These are phyloP conservation scores for Cryptoprocta ferox DNA, from an alignment of 2,797 vertebrate species.

Conservation along the genomic window DNA sequence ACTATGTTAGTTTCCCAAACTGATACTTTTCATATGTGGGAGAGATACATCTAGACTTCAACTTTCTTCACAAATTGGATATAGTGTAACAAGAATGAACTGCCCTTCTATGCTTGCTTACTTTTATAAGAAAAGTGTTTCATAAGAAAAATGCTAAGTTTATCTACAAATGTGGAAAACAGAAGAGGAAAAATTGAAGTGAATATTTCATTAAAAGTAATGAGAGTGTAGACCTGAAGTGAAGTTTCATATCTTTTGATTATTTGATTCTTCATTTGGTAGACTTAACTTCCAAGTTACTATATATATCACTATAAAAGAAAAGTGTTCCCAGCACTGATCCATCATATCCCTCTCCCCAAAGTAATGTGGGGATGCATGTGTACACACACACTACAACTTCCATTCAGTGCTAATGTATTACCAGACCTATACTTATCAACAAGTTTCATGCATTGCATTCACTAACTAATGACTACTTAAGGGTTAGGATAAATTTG, in stretches of 20 bases:
- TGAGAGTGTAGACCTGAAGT: neutral
- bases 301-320: neutral
- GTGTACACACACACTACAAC: neutral
- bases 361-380: neutral
- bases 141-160: slow-evolving; percentile 33
- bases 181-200: neutral
- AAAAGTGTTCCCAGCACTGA: neutral
- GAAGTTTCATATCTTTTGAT: slow-evolving; percentile 12
- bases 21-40: slow-evolving; percentile 57
- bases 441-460: neutral
- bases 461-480: neutral
- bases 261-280: slow-evolving; percentile 44
- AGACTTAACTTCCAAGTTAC: slow-evolving; percentile 1
- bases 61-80: slow-evolving; percentile 47
- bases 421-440: neutral
- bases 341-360: neutral
- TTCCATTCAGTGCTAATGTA: neutral
- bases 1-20: neutral
- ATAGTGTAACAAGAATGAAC: neutral
- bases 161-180: slow-evolving; percentile 55
- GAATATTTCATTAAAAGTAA: slow-evolving; percentile 57
- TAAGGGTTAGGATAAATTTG: neutral
- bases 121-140: slow-evolving; percentile 5
- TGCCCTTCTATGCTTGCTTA: slow-evolving; percentile 12
- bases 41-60: slow-evolving; percentile 28